Percentiles rank a stretch among this genome's conserved stretches.
Conservation (phyloP, 1,140 invertebrate genomes). For the Phortica variegata region DNA sequence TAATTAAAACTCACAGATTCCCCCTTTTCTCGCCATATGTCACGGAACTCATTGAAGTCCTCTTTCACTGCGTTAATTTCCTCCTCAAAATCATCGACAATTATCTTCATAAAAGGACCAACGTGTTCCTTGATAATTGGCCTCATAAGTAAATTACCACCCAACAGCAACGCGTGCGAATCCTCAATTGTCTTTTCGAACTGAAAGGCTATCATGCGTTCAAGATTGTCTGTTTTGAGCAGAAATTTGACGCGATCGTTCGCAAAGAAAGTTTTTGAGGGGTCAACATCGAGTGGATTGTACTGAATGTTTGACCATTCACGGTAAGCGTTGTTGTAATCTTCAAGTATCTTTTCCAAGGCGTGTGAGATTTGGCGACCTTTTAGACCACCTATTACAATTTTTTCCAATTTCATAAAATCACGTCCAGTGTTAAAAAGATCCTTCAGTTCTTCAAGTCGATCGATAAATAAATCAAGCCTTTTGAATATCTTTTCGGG, state of each 20-base stretch:
- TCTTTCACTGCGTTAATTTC: constrained; percentile 66
- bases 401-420: constrained; percentile 78
- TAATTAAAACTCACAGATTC: neutral
- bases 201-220: constrained; percentile 70
- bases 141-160: constrained; percentile 66
- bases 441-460: constrained; percentile 60
- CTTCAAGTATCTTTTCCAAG: constrained; percentile 62
- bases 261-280: constrained; percentile 62
- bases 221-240: constrained; percentile 62
- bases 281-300: constrained; percentile 59
- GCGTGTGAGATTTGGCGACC: constrained; percentile 63
- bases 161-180: constrained; percentile 67
- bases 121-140: constrained; percentile 64
- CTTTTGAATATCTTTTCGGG: constrained; percentile 66
- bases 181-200: constrained; percentile 72
- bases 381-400: constrained; percentile 74
- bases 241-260: constrained; percentile 63
- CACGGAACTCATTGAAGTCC: constrained; percentile 39
- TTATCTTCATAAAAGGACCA: constrained; percentile 27
- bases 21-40: constrained; percentile 8
- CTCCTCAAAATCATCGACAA: constrained; percentile 59
- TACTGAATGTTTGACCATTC: constrained; percentile 65
- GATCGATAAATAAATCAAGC: constrained; percentile 64
- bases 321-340: constrained; percentile 69
- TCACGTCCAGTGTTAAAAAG: constrained; percentile 71